Conservation (phyloP, 2,888 invertebrate genomes). For the Barypeithes pellucidus region DNA sequence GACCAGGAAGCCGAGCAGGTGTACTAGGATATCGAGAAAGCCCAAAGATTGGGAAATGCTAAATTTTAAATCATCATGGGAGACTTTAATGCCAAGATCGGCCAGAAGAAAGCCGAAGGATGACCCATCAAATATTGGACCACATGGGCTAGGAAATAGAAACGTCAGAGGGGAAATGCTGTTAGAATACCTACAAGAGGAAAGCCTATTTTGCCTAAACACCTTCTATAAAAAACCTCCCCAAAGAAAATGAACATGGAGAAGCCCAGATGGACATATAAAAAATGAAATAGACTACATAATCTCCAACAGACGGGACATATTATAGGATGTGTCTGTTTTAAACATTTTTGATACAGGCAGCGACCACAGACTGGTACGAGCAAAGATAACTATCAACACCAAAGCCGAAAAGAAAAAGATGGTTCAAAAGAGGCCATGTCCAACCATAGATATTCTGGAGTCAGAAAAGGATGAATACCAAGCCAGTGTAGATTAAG, state of each 20-base stretch:
- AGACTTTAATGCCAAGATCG: constrained; percentile 9
- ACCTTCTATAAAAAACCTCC: not conserved
- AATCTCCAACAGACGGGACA: too few relatives aligned
- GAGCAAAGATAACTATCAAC: too few relatives aligned
- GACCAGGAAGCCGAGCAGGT: constrained; percentile 14
- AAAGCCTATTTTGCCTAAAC: not conserved
- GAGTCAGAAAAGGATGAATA: too few relatives aligned
- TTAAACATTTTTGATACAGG: too few relatives aligned
- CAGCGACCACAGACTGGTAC: too few relatives aligned
- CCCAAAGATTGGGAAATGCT: not conserved
- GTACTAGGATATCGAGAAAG: constrained; percentile 4
- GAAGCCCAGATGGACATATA: not conserved
- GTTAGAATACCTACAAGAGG: not conserved
- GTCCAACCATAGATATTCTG: too few relatives aligned
- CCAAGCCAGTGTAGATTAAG: too few relatives aligned
- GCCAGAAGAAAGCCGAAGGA: not conserved
- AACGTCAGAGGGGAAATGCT: constrained; percentile 11
- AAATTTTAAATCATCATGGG: not conserved
- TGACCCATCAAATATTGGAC: not conserved
- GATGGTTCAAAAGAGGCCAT: too few relatives aligned
- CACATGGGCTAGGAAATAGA: not conserved
- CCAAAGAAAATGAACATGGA: constrained; percentile 1
- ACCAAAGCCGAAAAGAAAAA: too few relatives aligned
- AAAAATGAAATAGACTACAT: too few relatives aligned
- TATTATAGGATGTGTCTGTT: too few relatives aligned